Percentiles rank a stretch among this genome's conserved stretches.
phyloP scores from a whole-genome alignment of 2,888 invertebrate genomes.

The Agrotis clavis region DNA sequence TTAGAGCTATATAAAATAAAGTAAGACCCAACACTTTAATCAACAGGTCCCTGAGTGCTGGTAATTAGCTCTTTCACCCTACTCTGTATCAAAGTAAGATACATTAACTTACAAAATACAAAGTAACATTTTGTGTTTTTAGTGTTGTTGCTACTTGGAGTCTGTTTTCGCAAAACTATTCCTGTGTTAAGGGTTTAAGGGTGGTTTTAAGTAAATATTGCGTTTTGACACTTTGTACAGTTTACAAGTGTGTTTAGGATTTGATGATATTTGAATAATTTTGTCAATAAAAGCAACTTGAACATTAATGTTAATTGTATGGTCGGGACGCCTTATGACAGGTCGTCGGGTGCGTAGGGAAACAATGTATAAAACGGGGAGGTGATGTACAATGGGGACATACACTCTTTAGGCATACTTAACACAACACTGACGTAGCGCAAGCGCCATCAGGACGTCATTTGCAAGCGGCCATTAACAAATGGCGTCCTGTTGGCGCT shows the following conservation, averaged over 20 bases:
- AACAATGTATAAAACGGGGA: too few relatives aligned
- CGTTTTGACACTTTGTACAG: conserved; percentile 12
- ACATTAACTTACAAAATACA: conserved; percentile 29
- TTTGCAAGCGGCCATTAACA: too few relatives aligned
- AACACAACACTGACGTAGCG: too few relatives aligned
- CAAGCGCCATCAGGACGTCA: too few relatives aligned
- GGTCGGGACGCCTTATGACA: too few relatives aligned
- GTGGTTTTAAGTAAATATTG: background rate
- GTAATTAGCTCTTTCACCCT: conserved; percentile 42
- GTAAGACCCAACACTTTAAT: conserved; percentile 35
- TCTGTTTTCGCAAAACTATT: conserved; percentile 13
- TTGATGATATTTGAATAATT: conserved; percentile 3
- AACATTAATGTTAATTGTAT: background rate
- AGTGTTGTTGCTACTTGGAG: conserved; percentile 10
- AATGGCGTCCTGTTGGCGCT: too few relatives aligned
- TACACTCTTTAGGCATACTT: too few relatives aligned
- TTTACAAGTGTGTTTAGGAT: background rate
- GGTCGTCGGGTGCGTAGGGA: too few relatives aligned
- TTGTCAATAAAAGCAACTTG: background rate
- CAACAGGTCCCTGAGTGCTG: conserved; percentile 39
- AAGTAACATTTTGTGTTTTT: conserved; percentile 21
- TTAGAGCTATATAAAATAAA: conserved; percentile 13
- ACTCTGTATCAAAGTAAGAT: conserved; percentile 39
- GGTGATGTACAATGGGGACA: too few relatives aligned
- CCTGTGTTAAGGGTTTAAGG: background rate